phyloP scores from a whole-genome alignment of 2,888 invertebrate genomes.

The Epinotia brunnichana region DNA sequence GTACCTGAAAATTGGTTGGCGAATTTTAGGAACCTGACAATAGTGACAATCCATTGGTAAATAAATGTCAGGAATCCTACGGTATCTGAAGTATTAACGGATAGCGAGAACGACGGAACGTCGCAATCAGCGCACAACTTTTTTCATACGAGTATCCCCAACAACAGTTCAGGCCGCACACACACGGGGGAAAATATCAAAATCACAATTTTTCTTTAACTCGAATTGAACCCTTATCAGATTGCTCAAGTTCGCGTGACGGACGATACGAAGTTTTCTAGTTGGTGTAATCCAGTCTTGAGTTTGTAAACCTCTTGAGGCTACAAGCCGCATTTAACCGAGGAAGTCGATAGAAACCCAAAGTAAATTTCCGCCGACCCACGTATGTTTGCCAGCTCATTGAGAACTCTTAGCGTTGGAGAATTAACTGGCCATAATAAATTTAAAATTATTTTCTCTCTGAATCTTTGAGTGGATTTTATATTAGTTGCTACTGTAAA shows the following conservation, averaged over 20 bases:
- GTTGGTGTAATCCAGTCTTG: slow-evolving; percentile 43
- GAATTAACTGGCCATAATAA: slow-evolving; percentile 5
- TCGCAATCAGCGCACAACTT: slow-evolving; percentile 30
- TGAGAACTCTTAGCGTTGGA: slow-evolving; percentile 22
- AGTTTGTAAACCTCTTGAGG: slow-evolving; percentile 41
- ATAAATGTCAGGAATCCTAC: background rate
- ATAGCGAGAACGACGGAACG: background rate
- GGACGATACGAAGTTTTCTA: slow-evolving; percentile 43
- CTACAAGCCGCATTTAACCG: slow-evolving; percentile 39
- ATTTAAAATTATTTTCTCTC: background rate
- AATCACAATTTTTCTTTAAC: slow-evolving; percentile 33
- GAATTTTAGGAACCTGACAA: background rate
- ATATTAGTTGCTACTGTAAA: no score
- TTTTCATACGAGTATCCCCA: slow-evolving; percentile 39
- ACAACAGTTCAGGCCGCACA: slow-evolving; percentile 9
- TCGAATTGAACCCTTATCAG: slow-evolving; percentile 37
- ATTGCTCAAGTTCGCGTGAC: slow-evolving; percentile 40
- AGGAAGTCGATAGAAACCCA: slow-evolving; percentile 34
- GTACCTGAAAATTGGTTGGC: background rate
- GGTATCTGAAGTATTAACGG: slow-evolving; percentile 17
- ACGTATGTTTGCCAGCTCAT: slow-evolving; percentile 26
- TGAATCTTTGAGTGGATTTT: background rate
- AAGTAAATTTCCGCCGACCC: slow-evolving; percentile 37
- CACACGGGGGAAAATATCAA: slow-evolving; percentile 36
- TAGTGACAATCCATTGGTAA: no score